Base-by-base conservation (phyloP, 2,888 invertebrate genomes). In the Ichneumoninae sp. region DNA sequence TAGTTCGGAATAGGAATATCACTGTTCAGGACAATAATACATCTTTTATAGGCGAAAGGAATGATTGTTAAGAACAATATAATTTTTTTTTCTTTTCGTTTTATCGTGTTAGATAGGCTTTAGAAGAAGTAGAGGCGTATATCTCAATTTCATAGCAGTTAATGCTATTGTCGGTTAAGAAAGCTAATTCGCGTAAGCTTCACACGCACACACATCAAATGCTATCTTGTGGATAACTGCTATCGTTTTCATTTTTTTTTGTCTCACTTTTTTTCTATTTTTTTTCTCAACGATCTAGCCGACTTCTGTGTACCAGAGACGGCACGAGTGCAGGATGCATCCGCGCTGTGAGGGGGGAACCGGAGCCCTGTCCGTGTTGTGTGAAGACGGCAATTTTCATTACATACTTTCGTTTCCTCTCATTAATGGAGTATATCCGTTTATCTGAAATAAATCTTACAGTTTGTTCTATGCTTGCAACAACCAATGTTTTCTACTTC, bases 31-130 rank as follows among this genome's bases (percentile, higher is more conserved):
- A 70, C 70, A 75, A 78, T 85, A 84, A 83, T 80, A 85, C 83
- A 87, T 84, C 70, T 87, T 83, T 86, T 87, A 87, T 86, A 86
- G 86, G 88, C 85, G 83, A 88, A 88, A 88, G 89, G 89, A 89
- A 89, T 89, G 89, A 89, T 89, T 86, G 86, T 89, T 89, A 89
- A 83, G 87, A 87, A 86, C 66, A 66, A 54, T 76, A 66, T 76
- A 50, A 50, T 22, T 47, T 75, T 65, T 8, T 65, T 22, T 6
- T 52, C 33, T 50, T 65, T 50, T 76, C 77, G 73, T 78, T 81
- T 65, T 80, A 83, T 60, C 70, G 78, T 87, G 88, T 80, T 83
- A 89, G 85, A 85, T 85, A 87, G 86, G 87, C 83, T 85, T 87
- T 83, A 73, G 78, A 85, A 85, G 85, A 78, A 83, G 82, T 68